phyloP scores from a whole-genome alignment of 2,888 invertebrate genomes.

The Lymantria monacha region DNA sequence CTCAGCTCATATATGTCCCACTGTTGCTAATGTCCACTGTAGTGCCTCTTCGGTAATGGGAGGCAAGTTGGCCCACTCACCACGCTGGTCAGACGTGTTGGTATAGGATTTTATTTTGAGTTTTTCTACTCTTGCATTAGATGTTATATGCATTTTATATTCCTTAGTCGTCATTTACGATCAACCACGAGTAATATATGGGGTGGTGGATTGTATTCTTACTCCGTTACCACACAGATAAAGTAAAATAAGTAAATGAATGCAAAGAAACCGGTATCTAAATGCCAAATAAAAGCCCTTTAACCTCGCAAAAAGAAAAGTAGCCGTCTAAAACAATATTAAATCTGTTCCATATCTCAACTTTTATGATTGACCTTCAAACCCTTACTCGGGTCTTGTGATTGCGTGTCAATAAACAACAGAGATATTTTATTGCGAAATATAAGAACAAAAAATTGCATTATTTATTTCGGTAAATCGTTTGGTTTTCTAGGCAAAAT shows the following conservation, averaged over 20 bases:
- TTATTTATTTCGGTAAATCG: neutral
- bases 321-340: neutral
- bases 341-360: neutral
- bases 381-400: neutral
- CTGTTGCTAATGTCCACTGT: no score
- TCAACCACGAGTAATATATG: no score
- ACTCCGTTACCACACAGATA: no score
- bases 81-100: no score
- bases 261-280: neutral
- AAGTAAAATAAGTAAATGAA: neutral
- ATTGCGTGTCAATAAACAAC: slow-evolving; percentile 2
- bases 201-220: no score
- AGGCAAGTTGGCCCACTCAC: no score
- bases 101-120: no score
- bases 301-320: neutral
- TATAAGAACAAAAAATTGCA: neutral
- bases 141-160: no score
- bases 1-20: no score
- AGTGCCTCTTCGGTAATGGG: no score
- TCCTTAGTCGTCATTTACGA: no score
- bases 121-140: no score
- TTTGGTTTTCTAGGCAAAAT: neutral
- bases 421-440: neutral
- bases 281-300: neutral
- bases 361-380: slow-evolving; percentile 2